Evolutionary conservation across 2,113 vertebrate genomes (phyloP), one percentile per base, ranked within the genome.

Genomic region (Tenrec ecaudatus): DNA sequence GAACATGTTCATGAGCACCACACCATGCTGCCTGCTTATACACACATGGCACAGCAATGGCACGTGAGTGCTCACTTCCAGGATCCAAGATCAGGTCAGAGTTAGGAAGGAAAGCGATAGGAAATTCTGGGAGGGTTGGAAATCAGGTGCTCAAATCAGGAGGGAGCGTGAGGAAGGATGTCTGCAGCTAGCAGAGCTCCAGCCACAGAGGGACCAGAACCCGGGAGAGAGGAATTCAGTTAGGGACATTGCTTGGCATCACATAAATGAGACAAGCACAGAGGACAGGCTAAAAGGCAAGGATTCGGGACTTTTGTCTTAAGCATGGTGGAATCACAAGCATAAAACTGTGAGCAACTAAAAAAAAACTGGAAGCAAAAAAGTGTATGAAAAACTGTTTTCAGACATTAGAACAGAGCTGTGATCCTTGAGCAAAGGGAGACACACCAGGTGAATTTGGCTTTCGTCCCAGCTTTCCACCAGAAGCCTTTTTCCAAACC

Each of bases 401-500:
- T 53, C 47, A 53, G 47, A 53, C 47, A 53, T 53, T 53, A 36
- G 6, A 36, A 38, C 71, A 73, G 8, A 9, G 20, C 20, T 87
- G 22, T 82, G 68, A 88, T 58, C 73, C 66, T 85, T 80, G 77
- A 62, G n/a, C 36, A 92, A 94, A 91, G 36, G 9, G 66, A 81
- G 85, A 66, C 11, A 47, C 8, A 2, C 29, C 36, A 38, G 19
- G 25, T 79, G 22, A 85, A 40, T 68, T 77, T 88, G 86, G 82
- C 47, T 31, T 62, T 43, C n/a, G 69, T 25, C 33, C 68, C 71
- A 73, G 15, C 14, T 94, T 69, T 68, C 71, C 66, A n/a, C 79
- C 64, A 64, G 25, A 16, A 64, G 78, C 53, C 43, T 73, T 27
- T 38, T 82, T 79, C 33, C 69, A 90, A 71, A 92, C 33, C 23